Evolutionary conservation across 2,113 vertebrate species (phyloP), one percentile per base, ranked within the genome.

Genomic region (Coreoperca whiteheadi): DNA sequence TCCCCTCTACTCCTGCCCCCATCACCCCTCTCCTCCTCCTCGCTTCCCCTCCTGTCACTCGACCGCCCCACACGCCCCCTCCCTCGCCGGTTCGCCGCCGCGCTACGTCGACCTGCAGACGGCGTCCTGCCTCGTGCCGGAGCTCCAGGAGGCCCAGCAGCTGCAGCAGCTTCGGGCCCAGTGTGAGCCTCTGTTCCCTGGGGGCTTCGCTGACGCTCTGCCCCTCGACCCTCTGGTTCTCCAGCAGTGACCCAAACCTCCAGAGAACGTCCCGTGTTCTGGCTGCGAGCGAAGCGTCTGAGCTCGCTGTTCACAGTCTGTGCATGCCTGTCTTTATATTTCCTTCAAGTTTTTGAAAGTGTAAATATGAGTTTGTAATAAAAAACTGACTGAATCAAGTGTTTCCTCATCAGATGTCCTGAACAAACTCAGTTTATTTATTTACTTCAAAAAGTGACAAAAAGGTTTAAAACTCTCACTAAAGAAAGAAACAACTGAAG

Each of bases 1-100:
- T 89, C 20, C 78, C 20, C 56, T 77, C 63, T 84, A 96, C 94
- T 84, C 96, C 96, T 96, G 59, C 88, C 23, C 50, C 34, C 67
- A 48, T 46, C 57, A 64, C 23, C 34, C 68, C 11, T 15, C 30
- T 20, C 25, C 48, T n/a, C 8, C 65, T 48, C 50, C 73, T 37
- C 68, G 0, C 23, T 75, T 60, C 34, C 30, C 61, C 18, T 28
- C 80, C 25, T 59, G 84, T 4, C 84, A 59, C 25, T 93, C 16
- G 0, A 28, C 57, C 34, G 39, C 68, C 14, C 30, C 71, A 0
- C 69, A 23, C 65, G 63, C 75, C 57, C 15, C 54, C 81, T 25
- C 50, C 48, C 43, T 82, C 6, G 7, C 39, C 4, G 20, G 2
- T 70, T 74, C 71, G 0, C 73, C 64, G 0, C 77, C 77, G 0